phyloP scores from a whole-genome alignment of 1,140 invertebrate species.

The Brachionus rubens region DNA sequence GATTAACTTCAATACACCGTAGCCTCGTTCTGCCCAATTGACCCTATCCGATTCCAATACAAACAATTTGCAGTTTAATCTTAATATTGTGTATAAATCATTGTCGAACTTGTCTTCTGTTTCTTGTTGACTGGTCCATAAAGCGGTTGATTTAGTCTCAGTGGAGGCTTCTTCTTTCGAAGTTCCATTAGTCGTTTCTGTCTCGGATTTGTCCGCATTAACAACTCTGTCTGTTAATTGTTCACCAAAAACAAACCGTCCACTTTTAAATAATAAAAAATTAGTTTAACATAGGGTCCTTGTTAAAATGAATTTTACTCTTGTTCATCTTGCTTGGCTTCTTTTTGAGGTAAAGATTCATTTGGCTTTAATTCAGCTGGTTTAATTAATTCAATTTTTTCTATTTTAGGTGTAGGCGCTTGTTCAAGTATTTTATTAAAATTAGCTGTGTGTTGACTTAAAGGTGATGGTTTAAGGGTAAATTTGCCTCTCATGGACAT shows the following conservation, averaged over 20 bases:
- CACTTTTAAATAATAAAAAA: background rate
- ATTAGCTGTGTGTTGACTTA: constrained; percentile 38
- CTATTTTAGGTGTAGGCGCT: constrained; percentile 29
- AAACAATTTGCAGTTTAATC: constrained; percentile 40
- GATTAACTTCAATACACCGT: constrained; percentile 30
- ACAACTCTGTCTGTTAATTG: constrained; percentile 33
- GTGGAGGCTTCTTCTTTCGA: background rate
- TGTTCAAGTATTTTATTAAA: constrained; percentile 45
- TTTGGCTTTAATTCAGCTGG: background rate
- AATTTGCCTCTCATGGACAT: constrained; percentile 33
- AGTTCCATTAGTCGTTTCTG: background rate
- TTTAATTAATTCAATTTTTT: constrained; percentile 34
- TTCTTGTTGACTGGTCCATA: background rate
- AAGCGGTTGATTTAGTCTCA: background rate
- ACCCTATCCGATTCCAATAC: constrained; percentile 28
- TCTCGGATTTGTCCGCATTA: background rate
- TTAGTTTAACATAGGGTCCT: background rate
- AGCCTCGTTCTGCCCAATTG: constrained; percentile 30
- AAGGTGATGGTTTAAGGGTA: constrained; percentile 20
- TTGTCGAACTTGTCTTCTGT: constrained; percentile 32
- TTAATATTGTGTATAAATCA: constrained; percentile 14
- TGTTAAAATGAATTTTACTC: background rate
- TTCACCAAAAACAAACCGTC: constrained; percentile 41
- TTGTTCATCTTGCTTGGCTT: constrained; percentile 2
- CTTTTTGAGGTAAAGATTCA: background rate